Percentiles rank a stretch among this genome's conserved stretches.
Conservation (phyloP, 1,140 invertebrate species). For the Ceratina australensis region DNA sequence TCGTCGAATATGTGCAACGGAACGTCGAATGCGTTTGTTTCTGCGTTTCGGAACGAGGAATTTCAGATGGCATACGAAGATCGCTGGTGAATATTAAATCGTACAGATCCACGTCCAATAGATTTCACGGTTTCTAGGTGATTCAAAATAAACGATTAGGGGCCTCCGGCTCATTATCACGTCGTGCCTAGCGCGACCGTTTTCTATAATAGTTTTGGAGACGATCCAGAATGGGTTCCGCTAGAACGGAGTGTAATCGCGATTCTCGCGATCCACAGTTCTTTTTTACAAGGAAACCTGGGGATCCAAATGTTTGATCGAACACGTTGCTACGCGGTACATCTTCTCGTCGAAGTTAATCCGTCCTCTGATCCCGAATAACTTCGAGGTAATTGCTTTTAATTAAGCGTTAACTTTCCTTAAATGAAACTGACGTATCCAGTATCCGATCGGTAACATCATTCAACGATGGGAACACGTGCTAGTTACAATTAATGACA, state of each 20-base stretch:
- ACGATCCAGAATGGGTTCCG: slow-evolving; percentile 7
- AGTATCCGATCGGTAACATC: slow-evolving; percentile 12
- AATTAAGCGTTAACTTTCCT: too few species aligned
- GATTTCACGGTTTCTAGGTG: background rate
- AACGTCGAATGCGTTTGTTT: too few species aligned
- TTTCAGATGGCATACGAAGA: too few species aligned
- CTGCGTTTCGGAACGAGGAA: too few species aligned
- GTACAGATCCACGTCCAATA: background rate
- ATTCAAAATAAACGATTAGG: slow-evolving; percentile 39
- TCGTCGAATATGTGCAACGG: too few species aligned
- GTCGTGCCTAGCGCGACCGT: background rate
- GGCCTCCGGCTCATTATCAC: slow-evolving; percentile 11
- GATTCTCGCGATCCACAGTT: background rate
- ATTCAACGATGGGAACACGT: slow-evolving; percentile 11
- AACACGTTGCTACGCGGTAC: too few species aligned
- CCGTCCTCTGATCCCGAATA: too few species aligned
- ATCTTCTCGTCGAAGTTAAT: too few species aligned
- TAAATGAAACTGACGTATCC: too few species aligned
- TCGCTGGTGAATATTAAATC: background rate
- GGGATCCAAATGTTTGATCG: too few species aligned
- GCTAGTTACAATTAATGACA: slow-evolving; percentile 31
- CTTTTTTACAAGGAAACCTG: too few species aligned
- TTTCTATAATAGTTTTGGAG: slow-evolving; percentile 16
- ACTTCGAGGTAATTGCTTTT: too few species aligned
- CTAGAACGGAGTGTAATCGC: background rate